Evolutionary conservation across 2,888 invertebrate species (phyloP), one percentile per base, ranked within the genome.

Genomic region (Glaucopsyche alexis): DNA sequence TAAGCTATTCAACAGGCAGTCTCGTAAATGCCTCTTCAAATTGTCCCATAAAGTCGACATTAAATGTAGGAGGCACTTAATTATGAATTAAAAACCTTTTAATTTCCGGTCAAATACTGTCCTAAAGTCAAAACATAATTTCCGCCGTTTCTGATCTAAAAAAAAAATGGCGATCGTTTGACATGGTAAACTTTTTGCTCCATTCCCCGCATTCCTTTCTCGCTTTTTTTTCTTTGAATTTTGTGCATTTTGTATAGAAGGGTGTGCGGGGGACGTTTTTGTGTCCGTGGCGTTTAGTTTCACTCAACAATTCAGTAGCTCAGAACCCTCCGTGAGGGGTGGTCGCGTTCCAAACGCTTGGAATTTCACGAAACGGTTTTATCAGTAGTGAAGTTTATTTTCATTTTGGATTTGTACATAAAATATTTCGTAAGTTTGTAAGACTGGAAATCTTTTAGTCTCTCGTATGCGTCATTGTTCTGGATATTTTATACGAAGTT

Each of bases 171-270:
- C 16, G 11, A 14, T 19, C 38, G 29, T 11, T 65, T 67, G 8
- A 45, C 47, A 49, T 47, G n/a, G n/a, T 42, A 7, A 55, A 65
- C 7, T 47, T 66, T 69, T 69, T 69, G 47, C 47, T 49, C 47
- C 19, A 16, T 19, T 16, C 45, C 86, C 78, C 79, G 80, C 86
- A 86, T 89, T 88, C 85, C 82, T 86, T 85, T 82, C 78, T 82
- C 77, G 79, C 80, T 83, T 85, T 86, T 42, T 87, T 88, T 81
- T 80, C 81, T 86, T 85, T 82, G 29, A 83, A 83, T 84, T 84
- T 85, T 87, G 88, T 91, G 89, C 88, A 90, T 90, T 88, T 88
- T 84, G 85, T 82, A 81, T 80, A 76, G 79, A 82, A 85, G 82
- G 81, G 80, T 79, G 83, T 78, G 84, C 80, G 85, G 81, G 84